Percentiles rank a stretch among this genome's conserved stretches.
These are phyloP conservation scores for Cremastobaeus sp. DNA, from an alignment of 2,888 invertebrate genomes.

Conservation along the genomic window DNA sequence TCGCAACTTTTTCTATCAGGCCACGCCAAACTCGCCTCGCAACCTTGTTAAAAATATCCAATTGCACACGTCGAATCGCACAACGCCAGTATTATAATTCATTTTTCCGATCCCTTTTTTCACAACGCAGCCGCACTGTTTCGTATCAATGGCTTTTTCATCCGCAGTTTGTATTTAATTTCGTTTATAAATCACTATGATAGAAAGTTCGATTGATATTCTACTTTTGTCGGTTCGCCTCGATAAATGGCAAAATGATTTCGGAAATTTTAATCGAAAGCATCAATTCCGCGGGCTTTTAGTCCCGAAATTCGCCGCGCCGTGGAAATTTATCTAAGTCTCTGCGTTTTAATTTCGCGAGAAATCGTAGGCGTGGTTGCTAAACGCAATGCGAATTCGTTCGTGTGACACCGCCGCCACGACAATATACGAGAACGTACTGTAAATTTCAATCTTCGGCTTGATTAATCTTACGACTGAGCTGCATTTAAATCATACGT, in stretches of 20 bases:
- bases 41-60: slow-evolving; percentile 35
- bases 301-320: slow-evolving; percentile 8
- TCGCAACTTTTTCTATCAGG: slow-evolving; percentile 43
- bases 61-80: slow-evolving; percentile 21
- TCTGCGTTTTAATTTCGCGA: slow-evolving; percentile 50
- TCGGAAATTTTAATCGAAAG: background rate
- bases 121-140: too few relatives aligned
- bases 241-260: slow-evolving; percentile 5
- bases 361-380: slow-evolving; percentile 53
- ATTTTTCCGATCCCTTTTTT: slow-evolving; percentile 4
- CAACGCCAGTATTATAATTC: slow-evolving; percentile 6
- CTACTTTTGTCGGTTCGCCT: slow-evolving; percentile 10
- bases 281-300: too few relatives aligned
- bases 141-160: too few relatives aligned
- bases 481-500: slow-evolving; percentile 26
- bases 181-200: slow-evolving; percentile 35
- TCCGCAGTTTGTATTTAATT: slow-evolving; percentile 20
- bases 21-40: slow-evolving; percentile 15
- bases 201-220: slow-evolving; percentile 32
- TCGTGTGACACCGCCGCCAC: slow-evolving; percentile 38
- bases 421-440: slow-evolving; percentile 35
- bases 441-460: slow-evolving; percentile 51
- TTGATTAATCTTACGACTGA: slow-evolving; percentile 44
- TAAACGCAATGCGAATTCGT: slow-evolving; percentile 42
- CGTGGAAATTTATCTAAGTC: slow-evolving; percentile 43